Percentiles rank a stretch among this genome's conserved stretches.
phyloP scores from a whole-genome alignment of 2,113 vertebrate species.

The Paramormyrops kingsleyae region DNA sequence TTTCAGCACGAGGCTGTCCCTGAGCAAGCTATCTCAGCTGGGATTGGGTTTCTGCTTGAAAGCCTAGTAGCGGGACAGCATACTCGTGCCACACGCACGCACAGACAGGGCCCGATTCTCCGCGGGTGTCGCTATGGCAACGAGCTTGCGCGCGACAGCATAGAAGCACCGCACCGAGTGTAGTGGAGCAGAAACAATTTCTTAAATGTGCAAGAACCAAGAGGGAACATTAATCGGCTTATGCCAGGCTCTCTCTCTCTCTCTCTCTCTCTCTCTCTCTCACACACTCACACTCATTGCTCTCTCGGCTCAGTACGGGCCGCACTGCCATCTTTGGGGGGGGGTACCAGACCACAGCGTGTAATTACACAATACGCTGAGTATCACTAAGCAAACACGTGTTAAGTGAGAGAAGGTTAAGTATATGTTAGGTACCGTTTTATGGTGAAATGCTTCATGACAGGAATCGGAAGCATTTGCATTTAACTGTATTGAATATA shows the following conservation, averaged over 20 bases:
- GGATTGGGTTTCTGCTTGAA: conserved; percentile 35
- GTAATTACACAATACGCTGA: background rate
- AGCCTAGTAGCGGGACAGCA: conserved; percentile 25
- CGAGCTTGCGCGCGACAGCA: conserved; percentile 39
- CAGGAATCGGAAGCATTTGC: background rate
- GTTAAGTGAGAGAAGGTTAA: background rate
- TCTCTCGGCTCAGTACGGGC: conserved; percentile 42
- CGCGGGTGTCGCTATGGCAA: conserved; percentile 50
- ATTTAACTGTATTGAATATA: background rate
- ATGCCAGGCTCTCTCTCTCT: conserved; percentile 35
- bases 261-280: too few relatives aligned
- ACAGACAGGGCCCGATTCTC: conserved; percentile 35
- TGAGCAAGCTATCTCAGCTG: conserved; percentile 24
- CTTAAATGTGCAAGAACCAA: conserved; percentile 64
- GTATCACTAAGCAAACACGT: background rate
- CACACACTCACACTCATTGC: conserved; percentile 36
- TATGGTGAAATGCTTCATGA: background rate
- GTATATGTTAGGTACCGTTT: background rate
- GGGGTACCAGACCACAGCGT: background rate
- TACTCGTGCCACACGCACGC: conserved; percentile 2
- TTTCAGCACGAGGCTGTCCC: conserved; percentile 22
- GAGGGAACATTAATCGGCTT: conserved; percentile 69
- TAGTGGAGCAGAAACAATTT: conserved; percentile 69
- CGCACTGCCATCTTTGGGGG: background rate
- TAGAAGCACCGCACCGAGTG: conserved; percentile 47